phyloP scores from a whole-genome alignment of 2,888 invertebrate species.

The Apantesis nais region DNA sequence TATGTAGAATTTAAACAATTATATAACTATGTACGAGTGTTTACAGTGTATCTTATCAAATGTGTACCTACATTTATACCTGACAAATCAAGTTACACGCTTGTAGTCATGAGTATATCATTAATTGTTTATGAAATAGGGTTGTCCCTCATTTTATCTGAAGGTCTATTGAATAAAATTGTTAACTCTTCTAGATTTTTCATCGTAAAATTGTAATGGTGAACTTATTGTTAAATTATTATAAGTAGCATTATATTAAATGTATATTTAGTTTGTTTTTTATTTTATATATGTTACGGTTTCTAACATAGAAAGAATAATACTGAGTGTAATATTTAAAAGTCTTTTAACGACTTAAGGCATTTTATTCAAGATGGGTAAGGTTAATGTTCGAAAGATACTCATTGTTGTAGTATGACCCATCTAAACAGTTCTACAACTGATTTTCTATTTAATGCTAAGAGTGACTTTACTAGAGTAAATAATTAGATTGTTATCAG shows the following conservation, averaged over 20 bases:
- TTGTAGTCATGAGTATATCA: slow-evolving; percentile 28
- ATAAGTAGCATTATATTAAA: not conserved
- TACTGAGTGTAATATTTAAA: no score
- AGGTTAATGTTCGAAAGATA: no score
- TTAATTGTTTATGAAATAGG: slow-evolving; percentile 29
- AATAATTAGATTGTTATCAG: not conserved
- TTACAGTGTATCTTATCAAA: slow-evolving; percentile 22
- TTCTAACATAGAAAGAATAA: no score
- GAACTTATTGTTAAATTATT: not conserved
- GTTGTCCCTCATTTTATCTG: slow-evolving; percentile 20
- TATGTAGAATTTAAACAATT: slow-evolving; percentile 18
- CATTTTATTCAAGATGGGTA: no score
- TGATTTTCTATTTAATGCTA: not conserved
- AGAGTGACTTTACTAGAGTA: not conserved
- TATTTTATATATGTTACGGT: no score
- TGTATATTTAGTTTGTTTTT: not conserved
- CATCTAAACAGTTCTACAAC: no score
- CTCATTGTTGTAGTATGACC: no score
- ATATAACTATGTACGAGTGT: slow-evolving; percentile 14
- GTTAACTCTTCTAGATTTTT: not conserved
- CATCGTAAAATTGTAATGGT: not conserved
- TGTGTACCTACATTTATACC: slow-evolving; percentile 24
- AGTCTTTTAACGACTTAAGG: no score
- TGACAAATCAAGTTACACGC: slow-evolving; percentile 38
- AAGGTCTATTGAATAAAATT: not conserved